phyloP scores from a whole-genome alignment of 2,888 invertebrate genomes.

The Idaea straminata region DNA sequence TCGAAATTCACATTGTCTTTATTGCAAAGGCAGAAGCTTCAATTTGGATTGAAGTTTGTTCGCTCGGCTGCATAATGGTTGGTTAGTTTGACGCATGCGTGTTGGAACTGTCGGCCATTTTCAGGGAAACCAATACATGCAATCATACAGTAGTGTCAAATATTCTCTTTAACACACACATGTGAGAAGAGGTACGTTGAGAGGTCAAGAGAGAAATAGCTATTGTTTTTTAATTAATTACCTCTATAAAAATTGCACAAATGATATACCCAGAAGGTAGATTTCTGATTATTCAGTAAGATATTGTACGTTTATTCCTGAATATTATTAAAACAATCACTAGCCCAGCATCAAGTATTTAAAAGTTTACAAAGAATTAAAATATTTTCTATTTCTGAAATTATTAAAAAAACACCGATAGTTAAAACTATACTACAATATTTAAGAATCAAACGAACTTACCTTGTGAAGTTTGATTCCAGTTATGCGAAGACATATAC shows the following conservation, averaged over 20 bases:
- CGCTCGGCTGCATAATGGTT: not conserved
- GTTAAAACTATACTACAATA: not conserved
- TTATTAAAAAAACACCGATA: slow-evolving; percentile 1
- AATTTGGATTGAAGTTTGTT: slow-evolving; percentile 12
- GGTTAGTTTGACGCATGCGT: slow-evolving; percentile 56
- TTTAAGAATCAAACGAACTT: too few relatives aligned
- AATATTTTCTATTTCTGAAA: too few relatives aligned
- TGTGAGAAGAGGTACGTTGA: not conserved
- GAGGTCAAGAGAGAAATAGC: slow-evolving; percentile 13
- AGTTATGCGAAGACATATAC: too few relatives aligned
- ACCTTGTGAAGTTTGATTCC: too few relatives aligned
- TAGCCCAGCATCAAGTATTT: too few relatives aligned
- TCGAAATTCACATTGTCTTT: not conserved
- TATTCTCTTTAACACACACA: slow-evolving; percentile 17
- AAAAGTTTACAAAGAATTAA: not conserved
- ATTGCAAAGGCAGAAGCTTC: slow-evolving; percentile 6
- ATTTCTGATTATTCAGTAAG: too few relatives aligned
- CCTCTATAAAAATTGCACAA: not conserved
- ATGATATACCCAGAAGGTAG: too few relatives aligned
- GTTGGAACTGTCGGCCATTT: slow-evolving; percentile 63
- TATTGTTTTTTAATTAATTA: not conserved
- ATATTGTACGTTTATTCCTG: too few relatives aligned
- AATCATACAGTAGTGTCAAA: slow-evolving; percentile 19
- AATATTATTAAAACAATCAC: too few relatives aligned
- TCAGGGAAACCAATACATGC: slow-evolving; percentile 58